Base-by-base conservation (phyloP, 2,888 invertebrate species). In the Craniophora ligustri region DNA sequence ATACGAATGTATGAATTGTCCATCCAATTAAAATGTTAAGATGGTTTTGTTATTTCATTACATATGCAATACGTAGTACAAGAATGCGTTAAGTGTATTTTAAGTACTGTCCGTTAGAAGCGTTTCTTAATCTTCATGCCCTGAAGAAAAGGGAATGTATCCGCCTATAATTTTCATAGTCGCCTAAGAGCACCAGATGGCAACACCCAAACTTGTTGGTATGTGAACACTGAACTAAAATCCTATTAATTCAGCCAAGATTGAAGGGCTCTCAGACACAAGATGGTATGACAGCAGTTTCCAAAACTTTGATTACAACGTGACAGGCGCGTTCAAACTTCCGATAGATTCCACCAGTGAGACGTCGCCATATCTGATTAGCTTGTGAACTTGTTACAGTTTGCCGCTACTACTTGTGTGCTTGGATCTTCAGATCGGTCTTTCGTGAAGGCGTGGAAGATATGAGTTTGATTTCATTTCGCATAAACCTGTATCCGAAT, bases 241-340 rank as follows among this genome's bases (percentile, higher is more conserved):
- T 60, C 69, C 69, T 70, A 75, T 78, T 80, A 81, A 76, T 78
- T 74, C 62, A 31, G 41, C 28, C 63, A 54, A 76, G 78, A 81
- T 79, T 75, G 79, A 76, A 77, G 76, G 78, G 71, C 65, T 61
- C 48, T 38, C 57, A 53, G 55, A 54, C 66, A 62, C 58, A 49
- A 72, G 73, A 75, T 73, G 72, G 70, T 72, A 70, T 76, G 76
- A 77, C 77, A 75, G 68, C 79, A 72, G 76, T 78, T 75, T 63
- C 72, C 66, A 62, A 72, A 85, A 84, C 78, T 85, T 84, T 81
- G 84, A 84, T 85, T 82, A 83, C 77, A 72, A 72, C 74, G 76
- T 73, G 77, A 74, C 69, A 67, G 69, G 59, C 63, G 67, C 61
- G 70, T 72, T 70, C 75, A 59, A 85, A 85, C 76, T 84, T 83